Evolutionary conservation across 35 echinoderm and acorn worm species (phyloP), one percentile per base, ranked within the genome.

Genomic region (Ophiothrix spiculata): DNA sequence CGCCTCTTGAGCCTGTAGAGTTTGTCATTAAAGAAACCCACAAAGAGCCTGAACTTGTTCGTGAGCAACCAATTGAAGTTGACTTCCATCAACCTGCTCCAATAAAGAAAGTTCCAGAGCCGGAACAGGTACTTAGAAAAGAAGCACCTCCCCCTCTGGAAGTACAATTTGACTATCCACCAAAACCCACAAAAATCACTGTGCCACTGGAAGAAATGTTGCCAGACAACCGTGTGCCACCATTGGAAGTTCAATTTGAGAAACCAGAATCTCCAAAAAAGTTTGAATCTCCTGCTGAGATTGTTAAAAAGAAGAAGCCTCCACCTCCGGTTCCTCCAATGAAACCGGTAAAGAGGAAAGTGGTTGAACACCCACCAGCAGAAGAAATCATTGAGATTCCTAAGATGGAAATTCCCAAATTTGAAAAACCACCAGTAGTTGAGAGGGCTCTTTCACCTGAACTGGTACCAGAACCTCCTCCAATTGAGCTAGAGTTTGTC

Each of bases 1-100:
- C 86, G 77, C 90, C 94, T 33, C 74, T 97, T 69, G 86, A 91
- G 40, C 77, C 87, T 31, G 84, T 92, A 29, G 94, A 97, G 40
- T 76, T 90, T 40, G 69, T 88, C 54, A 77, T 92, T 1, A 78
- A 87, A 63, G 94, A 92, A 15, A 82, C 39, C 35, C 15, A 77
- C 31, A 87, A 37, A 56, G 84, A 89, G 31, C 78, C 82, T 38
- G 88, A 91, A 73, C 80, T 77, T 19, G 60, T 86, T 15, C 83
- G 76, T 37, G 88, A 95, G 64, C 4, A 79, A 31, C 75, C 75
- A 77, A 78, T 40, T 19, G 54, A 56, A 54, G 54, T 60, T 73
- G 0, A 60, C 21, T 74, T 56, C 31, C 75, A 36, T 79, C 75
- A 76, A 63, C 31, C 84, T 76, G 84, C 75, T 13, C 84, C 60